Base-by-base conservation (phyloP, 2,888 invertebrate genomes). In the Perithous albicinctus region DNA sequence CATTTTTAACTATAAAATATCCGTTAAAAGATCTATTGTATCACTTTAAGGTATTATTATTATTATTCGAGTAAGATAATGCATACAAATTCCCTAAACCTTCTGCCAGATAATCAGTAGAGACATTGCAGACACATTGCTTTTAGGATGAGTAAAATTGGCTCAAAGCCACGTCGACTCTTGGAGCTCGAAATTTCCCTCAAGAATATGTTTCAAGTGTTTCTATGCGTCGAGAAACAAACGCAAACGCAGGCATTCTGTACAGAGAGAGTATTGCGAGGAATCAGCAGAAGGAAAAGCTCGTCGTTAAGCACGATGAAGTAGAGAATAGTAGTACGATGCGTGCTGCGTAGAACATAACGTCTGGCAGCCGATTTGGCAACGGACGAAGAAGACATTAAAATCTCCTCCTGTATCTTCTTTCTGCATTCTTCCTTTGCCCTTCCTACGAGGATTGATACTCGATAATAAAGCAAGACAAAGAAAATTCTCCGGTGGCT, bases 351-450 rank as follows among this genome's bases (percentile, higher is more conserved):
- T 18, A 63, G 26, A 41, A 56, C 56, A 43, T 72, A 66, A 79
- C 78, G 72, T 79, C n/a, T 82, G 82, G 75, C 82, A 82, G 82
- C 82, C 82, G 82, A 82, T 82, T 82, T 82, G 82, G 82, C 82
- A 82, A 82, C 82, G 82, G 75, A 79, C 81, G 81, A 64, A 74
- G 46, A 78, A 78, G 67, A 72, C 82, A 82, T 82, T 82, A 82
- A 82, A 72, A 10, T 41, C 41, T 6, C 35, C 43, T 64, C 35
- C 63, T 64, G 35, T 59, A 38, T 64, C 59, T 59, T 67, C 67
- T 73, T 61, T 81, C 48, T 73, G 73, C 77, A 54, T 64, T 74
- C 74, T 74, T 74, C n/a, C 64, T 66, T 43, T 43, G 32, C 54
- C 20, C n/a, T n/a, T 8, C 46, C 12, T 15, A 10, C 26, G 29